phyloP scores from a whole-genome alignment of 2,797 vertebrate species.

The Hemitrygon akajei region DNA sequence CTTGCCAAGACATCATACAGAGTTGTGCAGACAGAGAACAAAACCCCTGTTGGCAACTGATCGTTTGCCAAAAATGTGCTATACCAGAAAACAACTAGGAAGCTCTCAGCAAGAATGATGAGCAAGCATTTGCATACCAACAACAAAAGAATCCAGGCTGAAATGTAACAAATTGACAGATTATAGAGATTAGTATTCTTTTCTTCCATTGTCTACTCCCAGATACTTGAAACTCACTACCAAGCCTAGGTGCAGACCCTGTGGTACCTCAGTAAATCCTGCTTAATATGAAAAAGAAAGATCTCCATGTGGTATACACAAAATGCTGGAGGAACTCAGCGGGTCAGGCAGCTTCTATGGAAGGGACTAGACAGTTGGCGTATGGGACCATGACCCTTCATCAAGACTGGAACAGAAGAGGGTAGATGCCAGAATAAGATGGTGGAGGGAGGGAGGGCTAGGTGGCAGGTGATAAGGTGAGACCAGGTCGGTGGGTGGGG shows the following conservation, averaged over 20 bases:
- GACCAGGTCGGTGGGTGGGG: no score
- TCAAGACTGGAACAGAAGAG: no score
- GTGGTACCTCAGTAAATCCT: neutral
- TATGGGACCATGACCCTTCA: no score
- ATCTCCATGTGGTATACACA: neutral
- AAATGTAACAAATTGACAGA: neutral
- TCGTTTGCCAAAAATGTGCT: neutral
- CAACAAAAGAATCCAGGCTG: neutral
- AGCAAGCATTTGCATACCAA: neutral
- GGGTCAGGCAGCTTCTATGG: no score
- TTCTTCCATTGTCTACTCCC: neutral
- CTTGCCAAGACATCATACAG: neutral
- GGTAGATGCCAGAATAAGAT: no score
- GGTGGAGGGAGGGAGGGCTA: no score
- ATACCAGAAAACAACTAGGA: neutral
- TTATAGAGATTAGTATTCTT: neutral
- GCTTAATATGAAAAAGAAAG: neutral
- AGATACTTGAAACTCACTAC: neutral
- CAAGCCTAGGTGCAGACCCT: neutral
- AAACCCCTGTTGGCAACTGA: no score
- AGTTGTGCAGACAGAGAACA: neutral
- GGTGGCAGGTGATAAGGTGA: no score
- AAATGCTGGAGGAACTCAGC: neutral
- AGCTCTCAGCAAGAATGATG: neutral
- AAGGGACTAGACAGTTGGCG: no score